Evolutionary conservation across 2,888 invertebrate species (phyloP).

Genomic region (Abscondita cerata): DNA sequence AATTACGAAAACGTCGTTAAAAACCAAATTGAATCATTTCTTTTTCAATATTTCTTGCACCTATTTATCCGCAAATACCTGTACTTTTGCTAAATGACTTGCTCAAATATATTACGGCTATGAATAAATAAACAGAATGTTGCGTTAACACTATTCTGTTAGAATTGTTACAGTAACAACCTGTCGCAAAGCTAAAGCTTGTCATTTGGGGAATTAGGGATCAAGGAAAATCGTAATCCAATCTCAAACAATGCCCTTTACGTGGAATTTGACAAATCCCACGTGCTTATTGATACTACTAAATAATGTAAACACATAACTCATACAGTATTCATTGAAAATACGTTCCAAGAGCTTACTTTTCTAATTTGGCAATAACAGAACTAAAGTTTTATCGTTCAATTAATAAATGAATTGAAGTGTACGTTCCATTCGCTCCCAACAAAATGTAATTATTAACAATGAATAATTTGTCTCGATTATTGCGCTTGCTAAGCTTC

Average conservation of each 20-base stretch:
- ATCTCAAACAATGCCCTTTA: slow-evolving; percentile 57
- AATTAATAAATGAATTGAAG: too few species aligned
- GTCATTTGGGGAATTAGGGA: slow-evolving; percentile 34
- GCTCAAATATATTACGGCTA: too few species aligned
- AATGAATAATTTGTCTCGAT: too few species aligned
- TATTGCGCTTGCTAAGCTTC: neutral
- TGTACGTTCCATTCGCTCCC: too few species aligned
- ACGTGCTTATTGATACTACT: slow-evolving; percentile 49
- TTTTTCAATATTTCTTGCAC: slow-evolving; percentile 15
- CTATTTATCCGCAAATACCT: neutral
- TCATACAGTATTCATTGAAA: slow-evolving; percentile 39
- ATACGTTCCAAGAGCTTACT: slow-evolving; percentile 37
- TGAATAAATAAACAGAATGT: too few species aligned
- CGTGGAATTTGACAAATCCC: slow-evolving; percentile 56
- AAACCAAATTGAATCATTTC: slow-evolving; percentile 18
- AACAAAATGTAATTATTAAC: too few species aligned
- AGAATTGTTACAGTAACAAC: slow-evolving; percentile 1
- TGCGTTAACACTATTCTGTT: too few species aligned
- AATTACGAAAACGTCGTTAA: slow-evolving; percentile 26
- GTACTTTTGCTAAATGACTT: neutral
- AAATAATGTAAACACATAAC: slow-evolving; percentile 55
- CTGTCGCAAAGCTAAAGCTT: slow-evolving; percentile 22
- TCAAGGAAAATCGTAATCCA: slow-evolving; percentile 49
- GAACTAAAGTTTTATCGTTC: too few species aligned
- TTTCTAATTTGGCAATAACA: too few species aligned